Percentiles rank a stretch among this genome's conserved stretches.
Conservation (phyloP, 2,888 invertebrate species). For the Polietes domitor region DNA sequence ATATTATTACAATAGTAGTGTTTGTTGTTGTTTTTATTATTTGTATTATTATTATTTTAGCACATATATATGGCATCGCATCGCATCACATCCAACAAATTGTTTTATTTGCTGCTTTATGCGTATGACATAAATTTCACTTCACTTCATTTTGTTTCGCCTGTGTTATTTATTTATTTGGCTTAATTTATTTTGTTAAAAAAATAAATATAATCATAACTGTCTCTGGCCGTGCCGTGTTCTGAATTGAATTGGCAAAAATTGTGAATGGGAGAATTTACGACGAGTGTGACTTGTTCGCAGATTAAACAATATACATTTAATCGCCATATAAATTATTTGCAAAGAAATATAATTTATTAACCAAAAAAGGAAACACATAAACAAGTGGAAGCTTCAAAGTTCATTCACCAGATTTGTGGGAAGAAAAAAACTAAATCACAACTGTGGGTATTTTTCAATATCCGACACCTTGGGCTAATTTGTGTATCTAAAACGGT, state of each 20-base stretch:
- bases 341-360: not conserved
- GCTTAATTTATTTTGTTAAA: slow-evolving; percentile 48
- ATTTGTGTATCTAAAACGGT: no score
- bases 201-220: slow-evolving; percentile 37
- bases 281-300: slow-evolving; percentile 7
- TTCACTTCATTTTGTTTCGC: slow-evolving; percentile 63
- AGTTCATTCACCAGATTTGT: no score
- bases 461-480: no score
- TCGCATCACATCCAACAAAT: slow-evolving; percentile 42
- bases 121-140: slow-evolving; percentile 67
- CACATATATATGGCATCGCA: not conserved
- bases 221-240: not conserved
- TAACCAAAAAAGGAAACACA: no score
- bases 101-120: slow-evolving; percentile 63
- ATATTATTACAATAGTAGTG: slow-evolving; percentile 50
- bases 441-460: no score
- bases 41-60: slow-evolving; percentile 24
- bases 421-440: no score
- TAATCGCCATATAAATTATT: not conserved
- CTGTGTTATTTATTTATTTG: slow-evolving; percentile 26
- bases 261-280: slow-evolving; percentile 3
- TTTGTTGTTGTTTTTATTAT: slow-evolving; percentile 49
- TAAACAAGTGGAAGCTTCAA: no score
- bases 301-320: slow-evolving; percentile 19
- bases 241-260: not conserved